Evolutionary conservation across 2,888 invertebrate genomes (phyloP), one percentile per base, ranked within the genome.

Genomic region (Synanthedon formicaeformis): DNA sequence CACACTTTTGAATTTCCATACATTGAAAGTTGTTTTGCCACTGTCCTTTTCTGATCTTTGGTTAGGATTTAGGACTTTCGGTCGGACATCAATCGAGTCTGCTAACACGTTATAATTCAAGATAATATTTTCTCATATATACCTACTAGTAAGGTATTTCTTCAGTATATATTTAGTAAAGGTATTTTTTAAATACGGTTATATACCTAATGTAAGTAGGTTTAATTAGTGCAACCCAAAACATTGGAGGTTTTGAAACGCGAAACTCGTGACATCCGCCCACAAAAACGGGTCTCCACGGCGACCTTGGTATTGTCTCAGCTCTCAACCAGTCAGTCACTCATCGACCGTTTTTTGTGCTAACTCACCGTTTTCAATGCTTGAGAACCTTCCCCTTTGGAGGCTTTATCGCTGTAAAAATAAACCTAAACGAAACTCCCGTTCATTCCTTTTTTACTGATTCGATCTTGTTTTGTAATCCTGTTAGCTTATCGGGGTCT

Each of bases 281-380:
- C 52, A 50, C 67, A 76, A 76, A 75, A 77, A 75, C 71, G 53
- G 58, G 70, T 66, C 73, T 66, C 64, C 50, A 53, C 59, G 51
- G 52, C 70, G 77, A 73, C 77, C 77, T 78, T 76, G 76, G 73
- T 65, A 73, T 77, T 75, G 77, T 77, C 64, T 71, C 53, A 48
- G 27, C 55, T 34, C 61, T 50, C 53, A 48, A 41, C 55, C 51
- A 48, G 52, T 51, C 53, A 51, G 50, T 51, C 53, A 51, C 49
- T 53, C 55, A 50, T 11, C 8, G 40, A 16, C 2, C 18, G 51
- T 50, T 59, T 60, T 58, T 62, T 60, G 57, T 57, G 23, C 41
- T 27, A 48, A 50, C 40, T 40, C 51, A 48, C 45, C 45, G 45
- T 13, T 45, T 45, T 45, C 45, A 45, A 45, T 53, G 53, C 60